Conservation (phyloP, 2,797 vertebrate species). For the Valencia hispanica region DNA sequence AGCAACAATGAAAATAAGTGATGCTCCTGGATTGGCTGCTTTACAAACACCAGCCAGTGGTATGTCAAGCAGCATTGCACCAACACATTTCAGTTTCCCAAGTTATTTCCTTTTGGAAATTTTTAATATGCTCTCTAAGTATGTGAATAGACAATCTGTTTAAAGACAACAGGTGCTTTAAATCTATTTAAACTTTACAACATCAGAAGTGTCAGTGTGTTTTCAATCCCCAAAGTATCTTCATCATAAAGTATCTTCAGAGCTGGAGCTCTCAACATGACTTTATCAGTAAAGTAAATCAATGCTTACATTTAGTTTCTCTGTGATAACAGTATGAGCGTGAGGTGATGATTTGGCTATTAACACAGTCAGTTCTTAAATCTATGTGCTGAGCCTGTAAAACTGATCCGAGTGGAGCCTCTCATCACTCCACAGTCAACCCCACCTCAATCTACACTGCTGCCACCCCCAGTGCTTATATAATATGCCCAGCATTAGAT, state of each 20-base stretch:
- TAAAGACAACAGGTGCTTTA: neutral
- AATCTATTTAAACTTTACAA: neutral
- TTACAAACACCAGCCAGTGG: no score
- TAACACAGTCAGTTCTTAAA: conserved; percentile 48
- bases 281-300: neutral
- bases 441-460: conserved; percentile 23
- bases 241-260: neutral
- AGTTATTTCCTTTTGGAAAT: no score
- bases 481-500: conserved; percentile 55
- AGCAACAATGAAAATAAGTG: no score
- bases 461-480: conserved; percentile 42
- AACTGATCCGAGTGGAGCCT: conserved; percentile 59
- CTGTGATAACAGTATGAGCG: neutral
- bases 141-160: no score
- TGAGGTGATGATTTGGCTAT: neutral
- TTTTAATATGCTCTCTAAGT: no score
- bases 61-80: no score
- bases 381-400: conserved; percentile 63
- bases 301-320: neutral
- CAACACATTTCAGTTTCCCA: no score
- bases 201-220: neutral
- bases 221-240: neutral
- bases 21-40: no score
- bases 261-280: neutral
- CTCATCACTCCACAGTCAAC: conserved; percentile 40